A percentile compares a stretch with the other conserved stretches of the same genome.
These are phyloP conservation scores for Mugil cephalus DNA, from an alignment of 2,113 vertebrate genomes.

Conservation along the genomic window DNA sequence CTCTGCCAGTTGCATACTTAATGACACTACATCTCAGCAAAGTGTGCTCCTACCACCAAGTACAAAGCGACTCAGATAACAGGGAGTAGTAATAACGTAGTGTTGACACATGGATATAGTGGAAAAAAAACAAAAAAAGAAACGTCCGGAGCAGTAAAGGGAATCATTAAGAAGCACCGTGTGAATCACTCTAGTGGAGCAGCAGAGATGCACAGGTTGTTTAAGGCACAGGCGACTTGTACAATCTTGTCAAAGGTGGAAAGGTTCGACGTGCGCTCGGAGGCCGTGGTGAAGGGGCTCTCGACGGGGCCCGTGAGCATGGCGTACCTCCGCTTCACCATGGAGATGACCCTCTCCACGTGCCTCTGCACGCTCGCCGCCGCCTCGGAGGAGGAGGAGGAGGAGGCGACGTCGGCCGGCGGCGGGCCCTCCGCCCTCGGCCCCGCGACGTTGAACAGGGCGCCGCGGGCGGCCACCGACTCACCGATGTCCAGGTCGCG, in stretches of 20 bases:
- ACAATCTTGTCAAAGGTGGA: conserved; percentile 85
- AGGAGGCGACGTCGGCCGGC: not conserved
- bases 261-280: conserved; percentile 76
- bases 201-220: conserved; percentile 86
- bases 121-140: no score
- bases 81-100: not conserved
- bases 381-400: conserved; percentile 50
- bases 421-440: not conserved
- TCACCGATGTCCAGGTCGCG: conserved; percentile 75
- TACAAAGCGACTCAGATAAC: conserved; percentile 2
- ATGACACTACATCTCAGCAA: conserved; percentile 36
- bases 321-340: conserved; percentile 80
- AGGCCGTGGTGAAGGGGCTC: conserved; percentile 74
- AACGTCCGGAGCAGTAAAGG: conserved; percentile 48
- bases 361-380: conserved; percentile 66
- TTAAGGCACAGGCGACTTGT: conserved; percentile 85
- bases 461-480: conserved; percentile 76
- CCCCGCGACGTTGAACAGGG: conserved; percentile 65
- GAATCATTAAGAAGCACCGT: conserved; percentile 18
- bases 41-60: conserved; percentile 11
- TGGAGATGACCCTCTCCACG: conserved; percentile 78
- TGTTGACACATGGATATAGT: not conserved
- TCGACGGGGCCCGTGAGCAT: conserved; percentile 83
- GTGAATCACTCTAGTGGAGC: conserved; percentile 77
- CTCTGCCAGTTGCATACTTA: conserved; percentile 28